Evolutionary conservation across 2,113 vertebrate species (phyloP).

Genomic region (Aegithalos caudatus): DNA sequence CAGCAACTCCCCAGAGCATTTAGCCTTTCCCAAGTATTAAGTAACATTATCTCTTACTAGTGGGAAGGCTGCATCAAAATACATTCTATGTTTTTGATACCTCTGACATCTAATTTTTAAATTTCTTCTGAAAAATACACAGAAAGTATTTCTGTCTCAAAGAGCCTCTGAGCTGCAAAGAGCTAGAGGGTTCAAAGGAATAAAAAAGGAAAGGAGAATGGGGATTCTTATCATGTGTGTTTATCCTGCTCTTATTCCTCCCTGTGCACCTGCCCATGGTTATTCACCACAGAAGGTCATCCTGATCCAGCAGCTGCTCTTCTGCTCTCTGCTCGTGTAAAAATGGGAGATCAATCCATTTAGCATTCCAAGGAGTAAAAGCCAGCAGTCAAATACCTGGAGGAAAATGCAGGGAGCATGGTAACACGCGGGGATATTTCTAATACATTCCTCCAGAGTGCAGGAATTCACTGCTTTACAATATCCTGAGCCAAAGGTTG

Average conservation of each 20-base stretch:
- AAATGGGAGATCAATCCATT: not conserved
- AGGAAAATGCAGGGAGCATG: not conserved
- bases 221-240: rapidly evolving
- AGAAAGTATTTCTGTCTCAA: not conserved
- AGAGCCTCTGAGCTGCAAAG: not conserved
- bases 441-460: not conserved
- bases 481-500: not conserved
- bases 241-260: not conserved
- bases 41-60: not conserved
- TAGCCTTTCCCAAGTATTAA: not conserved
- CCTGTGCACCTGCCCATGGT: not conserved
- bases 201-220: not conserved
- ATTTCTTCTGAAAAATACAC: not conserved
- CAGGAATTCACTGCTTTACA: not conserved
- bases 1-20: not conserved
- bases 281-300: not conserved
- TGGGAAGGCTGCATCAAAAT: not conserved
- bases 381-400: not conserved
- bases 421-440: not conserved
- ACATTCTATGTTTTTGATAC: not conserved
- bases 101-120: not conserved
- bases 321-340: not conserved
- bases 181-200: not conserved
- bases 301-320: not conserved
- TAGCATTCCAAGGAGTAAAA: not conserved